Conservation (phyloP, 2,797 vertebrate genomes). For the Antennarius maculatus region DNA sequence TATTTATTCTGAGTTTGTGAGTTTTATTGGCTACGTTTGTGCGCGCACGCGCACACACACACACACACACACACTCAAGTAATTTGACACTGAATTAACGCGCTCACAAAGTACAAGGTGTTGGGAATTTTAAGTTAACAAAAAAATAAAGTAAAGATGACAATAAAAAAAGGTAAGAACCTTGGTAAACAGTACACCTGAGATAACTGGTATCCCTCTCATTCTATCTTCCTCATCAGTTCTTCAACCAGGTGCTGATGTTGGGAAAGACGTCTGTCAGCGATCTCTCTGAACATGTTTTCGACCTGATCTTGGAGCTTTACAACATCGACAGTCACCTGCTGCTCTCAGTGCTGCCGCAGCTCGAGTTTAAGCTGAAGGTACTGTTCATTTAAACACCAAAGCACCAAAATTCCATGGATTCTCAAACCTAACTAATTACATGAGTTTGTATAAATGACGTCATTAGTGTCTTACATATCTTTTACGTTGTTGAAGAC, state of each 20-base stretch:
- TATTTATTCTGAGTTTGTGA: too few species aligned
- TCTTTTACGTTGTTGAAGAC: conserved; percentile 4
- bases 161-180: too few species aligned
- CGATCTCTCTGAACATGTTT: conserved; percentile 97
- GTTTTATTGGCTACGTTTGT: too few species aligned
- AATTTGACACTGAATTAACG: too few species aligned
- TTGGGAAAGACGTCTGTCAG: conserved; percentile 98
- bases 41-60: too few species aligned
- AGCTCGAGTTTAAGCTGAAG: conserved; percentile 99
- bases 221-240: conserved; percentile 74
- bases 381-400: conserved; percentile 63
- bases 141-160: too few species aligned
- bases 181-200: too few species aligned
- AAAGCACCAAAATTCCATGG: neutral
- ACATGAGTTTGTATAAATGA: neutral
- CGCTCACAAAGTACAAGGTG: too few species aligned
- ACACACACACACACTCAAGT: too few species aligned
- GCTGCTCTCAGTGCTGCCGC: conserved; percentile 95
- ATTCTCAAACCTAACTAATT: neutral
- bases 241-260: conserved; percentile 99
- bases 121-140: too few species aligned
- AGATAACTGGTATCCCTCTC: neutral
- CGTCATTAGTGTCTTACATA: neutral
- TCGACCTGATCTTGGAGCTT: conserved; percentile 97
- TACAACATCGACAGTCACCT: conserved; percentile 99